Evolutionary conservation across 1,140 invertebrate species (phyloP), one percentile per base, ranked within the genome.

Genomic region (Zelostemma sp.): DNA sequence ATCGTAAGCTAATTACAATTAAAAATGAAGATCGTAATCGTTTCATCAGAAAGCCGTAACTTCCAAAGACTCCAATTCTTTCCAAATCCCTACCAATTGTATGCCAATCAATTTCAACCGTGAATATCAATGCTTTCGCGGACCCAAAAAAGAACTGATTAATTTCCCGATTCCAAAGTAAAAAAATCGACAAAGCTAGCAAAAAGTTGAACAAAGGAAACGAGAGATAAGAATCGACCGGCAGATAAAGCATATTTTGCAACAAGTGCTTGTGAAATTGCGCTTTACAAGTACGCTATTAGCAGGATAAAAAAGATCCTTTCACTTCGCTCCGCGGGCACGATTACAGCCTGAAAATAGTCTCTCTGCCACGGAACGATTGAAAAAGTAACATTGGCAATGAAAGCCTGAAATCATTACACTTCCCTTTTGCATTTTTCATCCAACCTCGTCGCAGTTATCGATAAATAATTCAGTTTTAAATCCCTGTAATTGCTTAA

Each of bases 231-330:
- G 3, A n/a, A 35, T 35, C 33, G 11, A 35, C 11, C 17, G 40
- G n/a, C 6, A 15, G 11, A 18, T 16, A 43, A 43, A 43, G 17
- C 12, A 38, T 17, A 17, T 43, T 43, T 43, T 17, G 40, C 40
- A 43, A 43, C 40, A 43, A 43, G 14, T 43, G 40, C 40, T 43
- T 43, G 16, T 43, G 40, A 43, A 43, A 43, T 16, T 43, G 14
- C 40, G 6, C 16, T 43, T 43, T 43, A 14, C 35, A 11, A 14
- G 35, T n/a, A 2, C 3, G 12, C 12, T 38, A 38, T 38, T 38
- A 40, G 11, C 15, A 12, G 14, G 6, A 43, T 43, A 43, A 43
- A 43, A 43, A 43, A 17, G 11, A 16, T 43, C 40, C 40, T 43
- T 43, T 43, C 40, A 43, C 40, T 38, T 38, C n/a, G 12, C 35